Evolutionary conservation across 2,888 invertebrate genomes (phyloP), one percentile per base, ranked within the genome.

Genomic region (Pogonocherus hispidulus): DNA sequence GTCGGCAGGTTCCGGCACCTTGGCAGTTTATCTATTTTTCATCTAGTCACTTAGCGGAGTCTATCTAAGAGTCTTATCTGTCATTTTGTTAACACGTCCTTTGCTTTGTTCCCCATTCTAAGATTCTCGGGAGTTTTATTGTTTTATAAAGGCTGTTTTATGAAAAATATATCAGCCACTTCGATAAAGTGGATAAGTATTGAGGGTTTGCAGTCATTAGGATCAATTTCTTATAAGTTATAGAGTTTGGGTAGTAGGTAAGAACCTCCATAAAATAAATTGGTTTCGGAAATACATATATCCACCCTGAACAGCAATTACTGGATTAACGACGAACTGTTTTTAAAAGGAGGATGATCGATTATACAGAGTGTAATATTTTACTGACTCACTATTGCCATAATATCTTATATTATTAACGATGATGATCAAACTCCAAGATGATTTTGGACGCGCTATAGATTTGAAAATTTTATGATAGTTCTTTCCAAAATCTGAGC

Each of bases 11-110:
- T 76, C 74, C 75, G 76, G 71, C 71, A 68, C 72, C 72, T 70
- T 56, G 57, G 74, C 72, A 72, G 78, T 76, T 77, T 78, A 80
- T 80, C 79, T 79, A 79, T 80, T 80, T 79, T 80, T 80, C 79
- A 79, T 80, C 77, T 77, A 79, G 73, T 74, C 76, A 73, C 70
- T 79, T 76, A 72, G 66, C 60, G 68, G 60, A 76, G 76, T 77
- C 75, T 74, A 77, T 77, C 74, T 73, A 66, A 71, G 71, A 69
- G 66, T 74, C 60, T 75, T 69, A 77, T 78, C 73, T 76, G 76
- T 77, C 78, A 78, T 78, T 78, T 75, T 74, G 75, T 77, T 78
- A 78, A 76, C 76, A 76, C 76, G 66, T 76, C 69, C 65, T 72
- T 71, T 70, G 63, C 56, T 70, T 72, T 55, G 54, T 35, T 20